Conservation (phyloP, 2,888 invertebrate species). For the Polyploca ridens region DNA sequence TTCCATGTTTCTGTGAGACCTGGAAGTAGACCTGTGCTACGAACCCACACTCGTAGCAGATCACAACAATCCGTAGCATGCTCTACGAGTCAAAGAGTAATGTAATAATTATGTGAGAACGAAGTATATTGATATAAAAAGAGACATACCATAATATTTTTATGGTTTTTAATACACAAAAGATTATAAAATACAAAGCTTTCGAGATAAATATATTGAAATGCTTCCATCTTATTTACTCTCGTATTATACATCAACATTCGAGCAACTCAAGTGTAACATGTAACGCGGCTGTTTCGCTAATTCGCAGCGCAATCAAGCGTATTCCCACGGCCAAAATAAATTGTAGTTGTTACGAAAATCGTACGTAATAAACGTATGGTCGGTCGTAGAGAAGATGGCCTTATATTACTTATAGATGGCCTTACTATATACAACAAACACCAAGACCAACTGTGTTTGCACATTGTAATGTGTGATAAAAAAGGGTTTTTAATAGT, state of each 20-base stretch:
- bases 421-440: too few species aligned
- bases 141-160: too few species aligned
- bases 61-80: neutral
- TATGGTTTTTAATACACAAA: too few species aligned
- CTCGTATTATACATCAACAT: neutral
- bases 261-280: neutral
- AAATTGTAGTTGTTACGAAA: constrained; percentile 47
- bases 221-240: neutral
- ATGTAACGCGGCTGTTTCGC: neutral
- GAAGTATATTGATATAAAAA: neutral
- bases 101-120: neutral
- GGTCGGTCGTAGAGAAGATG: constrained; percentile 43
- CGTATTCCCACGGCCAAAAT: constrained; percentile 26
- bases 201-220: too few species aligned
- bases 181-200: too few species aligned
- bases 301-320: constrained; percentile 24
- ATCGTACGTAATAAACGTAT: constrained; percentile 46
- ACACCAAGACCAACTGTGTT: too few species aligned
- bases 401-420: too few species aligned
- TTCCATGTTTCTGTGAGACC: neutral
- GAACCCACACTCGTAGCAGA: neutral
- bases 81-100: neutral
- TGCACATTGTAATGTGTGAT: too few species aligned
- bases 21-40: neutral
- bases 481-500: too few species aligned